phyloP scores from a whole-genome alignment of 2,113 vertebrate genomes.

The Riparia riparia region DNA sequence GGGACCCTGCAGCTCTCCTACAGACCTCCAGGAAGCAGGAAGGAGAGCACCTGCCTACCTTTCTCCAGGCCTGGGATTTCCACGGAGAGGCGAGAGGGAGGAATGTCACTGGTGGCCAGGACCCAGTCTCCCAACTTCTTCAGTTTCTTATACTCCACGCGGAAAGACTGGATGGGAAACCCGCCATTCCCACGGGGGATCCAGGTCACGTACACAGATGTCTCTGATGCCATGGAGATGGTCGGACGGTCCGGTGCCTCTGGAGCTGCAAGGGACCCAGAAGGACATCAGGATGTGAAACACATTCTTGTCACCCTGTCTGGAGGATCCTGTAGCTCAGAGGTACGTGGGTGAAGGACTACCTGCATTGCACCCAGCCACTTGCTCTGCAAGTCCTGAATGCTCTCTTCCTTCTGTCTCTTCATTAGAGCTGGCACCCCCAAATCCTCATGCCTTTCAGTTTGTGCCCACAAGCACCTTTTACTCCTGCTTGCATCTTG shows the following conservation, averaged over 20 bases:
- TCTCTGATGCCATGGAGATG: constrained; percentile 94
- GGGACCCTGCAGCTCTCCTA: neutral
- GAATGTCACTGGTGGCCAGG: constrained; percentile 91
- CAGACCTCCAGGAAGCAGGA: neutral
- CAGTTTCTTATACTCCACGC: constrained; percentile 93
- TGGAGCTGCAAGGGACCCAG: constrained; percentile 80
- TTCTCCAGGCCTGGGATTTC: constrained; percentile 94
- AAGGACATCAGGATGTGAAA: neutral
- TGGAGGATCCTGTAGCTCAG: neutral
- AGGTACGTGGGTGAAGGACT: neutral
- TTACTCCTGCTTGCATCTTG: neutral
- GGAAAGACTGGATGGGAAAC: constrained; percentile 95
- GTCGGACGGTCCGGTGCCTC: constrained; percentile 97
- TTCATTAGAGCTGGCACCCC: neutral
- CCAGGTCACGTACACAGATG: constrained; percentile 96
- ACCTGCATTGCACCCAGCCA: neutral
- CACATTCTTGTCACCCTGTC: neutral
- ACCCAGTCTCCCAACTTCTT: constrained; percentile 93
- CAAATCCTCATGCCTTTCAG: neutral
- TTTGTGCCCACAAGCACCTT: neutral
- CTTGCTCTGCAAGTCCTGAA: neutral
- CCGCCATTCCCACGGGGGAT: constrained; percentile 95
- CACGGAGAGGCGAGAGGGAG: constrained; percentile 94
- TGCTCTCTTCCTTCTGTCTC: neutral
- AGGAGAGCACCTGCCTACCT: constrained; percentile 77